Percentiles rank a stretch among this genome's conserved stretches.
phyloP scores from a whole-genome alignment of 1,140 invertebrate genomes.

The Archegozetes longisetosus region DNA sequence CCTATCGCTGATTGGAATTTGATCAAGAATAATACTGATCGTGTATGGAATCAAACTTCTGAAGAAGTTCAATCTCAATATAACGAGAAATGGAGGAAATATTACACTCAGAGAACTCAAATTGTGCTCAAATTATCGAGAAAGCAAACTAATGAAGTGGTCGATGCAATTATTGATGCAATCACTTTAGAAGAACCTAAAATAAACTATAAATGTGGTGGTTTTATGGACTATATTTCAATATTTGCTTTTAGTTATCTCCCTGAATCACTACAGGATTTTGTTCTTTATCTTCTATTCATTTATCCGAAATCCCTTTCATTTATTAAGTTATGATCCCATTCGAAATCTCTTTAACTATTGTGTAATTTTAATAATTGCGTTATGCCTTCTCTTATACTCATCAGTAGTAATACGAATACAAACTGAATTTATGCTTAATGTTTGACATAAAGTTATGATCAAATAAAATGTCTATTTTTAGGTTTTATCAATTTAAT shows the following conservation, averaged over 20 bases:
- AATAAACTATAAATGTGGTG: background rate
- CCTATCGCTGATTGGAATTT: slow-evolving; percentile 1
- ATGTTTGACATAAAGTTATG: no score
- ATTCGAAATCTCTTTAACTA: no score
- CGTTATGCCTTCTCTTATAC: no score
- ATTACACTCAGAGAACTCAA: slow-evolving; percentile 22
- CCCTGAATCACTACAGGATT: background rate
- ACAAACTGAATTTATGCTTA: no score
- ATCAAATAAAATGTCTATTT: no score
- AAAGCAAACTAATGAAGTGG: slow-evolving; percentile 27
- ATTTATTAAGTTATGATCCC: no score
- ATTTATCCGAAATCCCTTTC: no score
- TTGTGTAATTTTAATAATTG: no score
- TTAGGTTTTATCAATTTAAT: no score
- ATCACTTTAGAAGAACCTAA: slow-evolving; percentile 21
- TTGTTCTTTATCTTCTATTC: background rate
- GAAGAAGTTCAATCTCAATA: slow-evolving; percentile 27
- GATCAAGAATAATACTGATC: background rate
- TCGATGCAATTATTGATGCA: slow-evolving; percentile 27
- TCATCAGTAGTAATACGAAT: no score
- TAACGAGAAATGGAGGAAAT: slow-evolving; percentile 27
- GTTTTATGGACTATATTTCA: background rate
- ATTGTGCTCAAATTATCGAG: slow-evolving; percentile 8
- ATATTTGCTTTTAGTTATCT: background rate
- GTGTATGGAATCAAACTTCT: slow-evolving; percentile 26